A percentile compares a stretch with the other conserved stretches of the same genome.
phyloP scores from a whole-genome alignment of 2,113 vertebrate genomes.

The Melozone crissalis region DNA sequence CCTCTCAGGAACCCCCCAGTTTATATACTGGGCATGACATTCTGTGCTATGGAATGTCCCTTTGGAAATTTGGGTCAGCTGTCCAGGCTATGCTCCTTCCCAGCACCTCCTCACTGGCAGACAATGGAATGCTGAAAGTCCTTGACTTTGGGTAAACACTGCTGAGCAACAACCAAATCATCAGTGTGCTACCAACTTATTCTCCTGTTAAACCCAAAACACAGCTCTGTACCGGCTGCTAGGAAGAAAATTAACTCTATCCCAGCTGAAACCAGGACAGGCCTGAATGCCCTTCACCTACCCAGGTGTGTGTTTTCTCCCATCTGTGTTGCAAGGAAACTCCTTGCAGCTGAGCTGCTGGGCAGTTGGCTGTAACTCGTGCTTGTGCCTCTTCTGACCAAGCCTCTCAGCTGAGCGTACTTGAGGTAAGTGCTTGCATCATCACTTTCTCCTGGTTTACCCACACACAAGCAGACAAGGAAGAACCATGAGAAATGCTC shows the following conservation, averaged over 20 bases:
- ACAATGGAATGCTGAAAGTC: no score
- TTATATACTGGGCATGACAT: not conserved
- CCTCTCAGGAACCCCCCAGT: not conserved
- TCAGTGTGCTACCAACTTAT: no score
- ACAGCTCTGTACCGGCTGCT: not conserved
- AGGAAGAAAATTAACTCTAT: not conserved
- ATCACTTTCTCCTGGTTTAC: not conserved
- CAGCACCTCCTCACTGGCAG: not conserved
- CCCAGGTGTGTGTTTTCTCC: accelerated
- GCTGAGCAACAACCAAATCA: not conserved
- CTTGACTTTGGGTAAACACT: not conserved
- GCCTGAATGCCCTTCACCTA: not conserved
- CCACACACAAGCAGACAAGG: accelerated
- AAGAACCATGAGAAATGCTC: accelerated
- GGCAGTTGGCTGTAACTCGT: accelerated
- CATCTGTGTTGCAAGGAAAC: not conserved
- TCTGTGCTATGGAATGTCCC: not conserved
- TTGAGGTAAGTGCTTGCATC: accelerated
- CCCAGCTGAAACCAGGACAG: not conserved
- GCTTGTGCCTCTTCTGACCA: not conserved
- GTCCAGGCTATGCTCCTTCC: accelerated
- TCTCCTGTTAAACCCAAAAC: not conserved
- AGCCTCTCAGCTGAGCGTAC: not conserved
- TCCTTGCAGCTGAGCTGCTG: not conserved
- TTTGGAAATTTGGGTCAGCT: not conserved